Evolutionary conservation across 2,797 vertebrate genomes (phyloP), one percentile per base, ranked within the genome.

Genomic region (Myotis planiceps): DNA sequence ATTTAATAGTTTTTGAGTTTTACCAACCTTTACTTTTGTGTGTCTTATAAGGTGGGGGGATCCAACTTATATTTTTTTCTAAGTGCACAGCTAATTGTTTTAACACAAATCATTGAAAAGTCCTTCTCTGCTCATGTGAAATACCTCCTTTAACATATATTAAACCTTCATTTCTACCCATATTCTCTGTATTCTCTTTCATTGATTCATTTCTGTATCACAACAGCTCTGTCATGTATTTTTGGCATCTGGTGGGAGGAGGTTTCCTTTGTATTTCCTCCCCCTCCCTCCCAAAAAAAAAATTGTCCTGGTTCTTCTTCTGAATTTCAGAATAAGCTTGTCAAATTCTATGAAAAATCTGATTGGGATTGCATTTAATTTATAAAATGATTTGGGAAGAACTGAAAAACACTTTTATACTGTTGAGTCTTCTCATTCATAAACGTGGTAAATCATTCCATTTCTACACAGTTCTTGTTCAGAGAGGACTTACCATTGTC

Each of bases 271-370:
- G n/a, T 10, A 6, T 6, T 9, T 21, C 0, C 2, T 9, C 3
- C 32, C n/a, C 32, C 14, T 3, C n/a, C n/a, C 32, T 4, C 3
- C 3, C 25, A 27, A 58, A 58, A 58, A 53, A 53, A 58, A 29
- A 58, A 58, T 37, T 60, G 23, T n/a, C n/a, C 18, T 53, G 5
- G 34, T 49, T 90, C 10, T 34, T 49, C 19, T 85, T 92, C 4
- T 65, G 58, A 47, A 42, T 90, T 90, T 96, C 29, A 58, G 45
- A 80, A 32, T 47, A 71, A n/a, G 45, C 27, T 75, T 80, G 34
- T 94, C 16, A 32, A 42, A 60, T 42, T 51, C 19, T 51, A 12
- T 32, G 34, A 21, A 80, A 58, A 92, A 27, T 60, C 6, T 55
- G 19, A 12, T n/a, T 16, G 47, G 47, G 32, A 29, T 32, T 53